A percentile compares a stretch with the other conserved stretches of the same genome.
These are phyloP conservation scores for Salarias fasciatus DNA, from an alignment of 2,797 vertebrate species.

Conservation along the genomic window DNA sequence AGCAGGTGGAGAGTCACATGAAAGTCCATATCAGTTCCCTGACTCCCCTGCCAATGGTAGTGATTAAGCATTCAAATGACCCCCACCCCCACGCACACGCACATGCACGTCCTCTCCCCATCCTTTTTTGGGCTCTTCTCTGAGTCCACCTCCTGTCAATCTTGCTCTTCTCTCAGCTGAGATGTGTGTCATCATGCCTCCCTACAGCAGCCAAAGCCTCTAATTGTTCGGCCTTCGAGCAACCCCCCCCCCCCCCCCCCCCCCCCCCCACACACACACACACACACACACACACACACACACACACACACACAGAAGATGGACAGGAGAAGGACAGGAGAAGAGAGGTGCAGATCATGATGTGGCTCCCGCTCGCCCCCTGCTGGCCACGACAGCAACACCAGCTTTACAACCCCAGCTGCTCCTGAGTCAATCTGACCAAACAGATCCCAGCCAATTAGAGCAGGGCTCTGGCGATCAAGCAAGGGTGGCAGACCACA, in stretches of 20 bases:
- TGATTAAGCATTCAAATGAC: slow-evolving; percentile 48
- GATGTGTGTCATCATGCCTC: slow-evolving; percentile 71
- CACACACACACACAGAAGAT: too few relatives aligned
- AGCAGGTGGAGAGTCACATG: slow-evolving; percentile 46
- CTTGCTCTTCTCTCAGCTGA: slow-evolving; percentile 50
- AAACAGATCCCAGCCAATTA: slow-evolving; percentile 49
- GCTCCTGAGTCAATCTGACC: slow-evolving; percentile 47
- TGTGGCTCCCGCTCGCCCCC: slow-evolving; percentile 72
- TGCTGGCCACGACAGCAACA: slow-evolving; percentile 54
- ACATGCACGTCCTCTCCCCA: slow-evolving; percentile 35
- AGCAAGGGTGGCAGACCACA: slow-evolving; percentile 34
- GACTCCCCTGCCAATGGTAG: slow-evolving; percentile 9
- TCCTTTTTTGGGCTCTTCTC: not conserved
- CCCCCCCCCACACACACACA: too few relatives aligned
- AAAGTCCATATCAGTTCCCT: slow-evolving; percentile 27
- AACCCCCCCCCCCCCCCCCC: slow-evolving; percentile 43
- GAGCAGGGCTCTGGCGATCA: slow-evolving; percentile 30
- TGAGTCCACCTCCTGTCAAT: slow-evolving; percentile 51
- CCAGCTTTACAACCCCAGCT: slow-evolving; percentile 38
- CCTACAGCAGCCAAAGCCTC: slow-evolving; percentile 70
- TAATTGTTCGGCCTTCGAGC: slow-evolving; percentile 79
- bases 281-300: slow-evolving; percentile 47
- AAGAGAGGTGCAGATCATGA: not conserved
- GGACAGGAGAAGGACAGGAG: too few relatives aligned
- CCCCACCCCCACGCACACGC: not conserved